Conservation (phyloP, 2,797 vertebrate species). For the Silurus aristotelis region DNA sequence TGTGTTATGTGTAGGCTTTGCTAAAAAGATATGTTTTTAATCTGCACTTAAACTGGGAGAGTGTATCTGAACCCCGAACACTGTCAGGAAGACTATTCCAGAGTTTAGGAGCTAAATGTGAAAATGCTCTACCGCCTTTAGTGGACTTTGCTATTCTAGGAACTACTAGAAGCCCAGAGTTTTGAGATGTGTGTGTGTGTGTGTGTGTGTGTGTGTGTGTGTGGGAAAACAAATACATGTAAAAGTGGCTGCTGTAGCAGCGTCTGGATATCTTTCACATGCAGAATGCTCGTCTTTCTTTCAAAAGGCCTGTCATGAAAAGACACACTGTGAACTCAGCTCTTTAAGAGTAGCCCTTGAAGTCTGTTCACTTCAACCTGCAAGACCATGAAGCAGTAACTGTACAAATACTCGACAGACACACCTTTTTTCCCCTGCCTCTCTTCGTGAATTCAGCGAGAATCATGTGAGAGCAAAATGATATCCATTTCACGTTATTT, state of each 20-base stretch:
- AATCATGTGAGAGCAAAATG: conserved; percentile 37
- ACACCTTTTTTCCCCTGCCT: conserved; percentile 14
- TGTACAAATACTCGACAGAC: conserved; percentile 26
- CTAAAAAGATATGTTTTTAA: too few species aligned
- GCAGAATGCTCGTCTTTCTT: conserved; percentile 23
- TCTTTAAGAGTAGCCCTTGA: conserved; percentile 48
- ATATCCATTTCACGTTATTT: conserved; percentile 46
- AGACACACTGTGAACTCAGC: conserved; percentile 9
- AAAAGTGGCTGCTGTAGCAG: conserved; percentile 45
- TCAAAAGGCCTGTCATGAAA: not conserved
- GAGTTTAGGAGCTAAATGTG: too few species aligned
- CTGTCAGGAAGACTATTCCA: too few species aligned
- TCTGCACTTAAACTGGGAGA: too few species aligned
- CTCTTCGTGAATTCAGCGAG: conserved; percentile 12
- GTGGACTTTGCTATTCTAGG: too few species aligned
- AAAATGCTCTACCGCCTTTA: too few species aligned
- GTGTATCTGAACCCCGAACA: too few species aligned
- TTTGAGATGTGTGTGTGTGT: too few species aligned
- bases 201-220: too few species aligned
- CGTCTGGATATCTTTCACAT: conserved; percentile 46
- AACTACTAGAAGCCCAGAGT: too few species aligned
- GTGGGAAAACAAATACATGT: conserved; percentile 36
- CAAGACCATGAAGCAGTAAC: conserved; percentile 20
- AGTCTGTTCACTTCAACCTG: conserved; percentile 36
- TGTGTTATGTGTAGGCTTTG: too few species aligned